These are phyloP conservation scores for Eudorcas thomsonii DNA, from an alignment of 2,113 vertebrate genomes.

Conservation along the genomic window DNA sequence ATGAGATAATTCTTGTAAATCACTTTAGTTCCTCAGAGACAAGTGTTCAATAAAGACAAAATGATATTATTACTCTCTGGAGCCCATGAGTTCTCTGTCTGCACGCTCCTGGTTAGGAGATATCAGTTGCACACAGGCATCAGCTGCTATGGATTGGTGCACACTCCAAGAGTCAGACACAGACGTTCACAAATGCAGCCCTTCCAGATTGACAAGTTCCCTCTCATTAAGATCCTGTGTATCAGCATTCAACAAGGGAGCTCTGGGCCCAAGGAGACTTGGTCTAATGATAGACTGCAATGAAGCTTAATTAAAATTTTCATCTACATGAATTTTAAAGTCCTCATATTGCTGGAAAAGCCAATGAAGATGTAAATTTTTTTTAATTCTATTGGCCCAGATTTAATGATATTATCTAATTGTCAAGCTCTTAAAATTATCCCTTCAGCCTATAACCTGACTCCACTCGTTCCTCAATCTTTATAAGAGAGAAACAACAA, in stretches of 20 bases:
- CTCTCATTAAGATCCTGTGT: not conserved
- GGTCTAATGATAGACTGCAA: not conserved
- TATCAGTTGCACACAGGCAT: not conserved
- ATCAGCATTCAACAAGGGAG: not conserved
- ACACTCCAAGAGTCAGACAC: not conserved
- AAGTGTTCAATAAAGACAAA: constrained; percentile 26
- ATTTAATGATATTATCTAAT: not conserved
- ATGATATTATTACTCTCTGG: not conserved
- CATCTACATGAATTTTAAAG: constrained; percentile 20
- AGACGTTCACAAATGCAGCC: not conserved
- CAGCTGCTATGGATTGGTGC: not conserved
- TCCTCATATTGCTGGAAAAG: not conserved
- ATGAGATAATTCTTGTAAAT: constrained; percentile 61
- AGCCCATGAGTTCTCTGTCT: not conserved
- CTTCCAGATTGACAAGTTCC: not conserved
- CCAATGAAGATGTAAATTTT: not conserved
- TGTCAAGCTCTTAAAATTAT: not conserved
- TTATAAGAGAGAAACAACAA: not conserved
- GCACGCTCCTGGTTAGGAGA: not conserved
- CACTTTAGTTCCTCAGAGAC: constrained; percentile 47
- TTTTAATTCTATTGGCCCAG: not conserved
- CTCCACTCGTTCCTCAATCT: not conserved
- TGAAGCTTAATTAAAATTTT: constrained; percentile 30
- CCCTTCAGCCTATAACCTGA: not conserved
- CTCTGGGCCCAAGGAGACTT: not conserved